These are phyloP conservation scores for Bergia sp. DNA, from an alignment of 92 coral and sea anemone species.

Conservation along the genomic window DNA sequence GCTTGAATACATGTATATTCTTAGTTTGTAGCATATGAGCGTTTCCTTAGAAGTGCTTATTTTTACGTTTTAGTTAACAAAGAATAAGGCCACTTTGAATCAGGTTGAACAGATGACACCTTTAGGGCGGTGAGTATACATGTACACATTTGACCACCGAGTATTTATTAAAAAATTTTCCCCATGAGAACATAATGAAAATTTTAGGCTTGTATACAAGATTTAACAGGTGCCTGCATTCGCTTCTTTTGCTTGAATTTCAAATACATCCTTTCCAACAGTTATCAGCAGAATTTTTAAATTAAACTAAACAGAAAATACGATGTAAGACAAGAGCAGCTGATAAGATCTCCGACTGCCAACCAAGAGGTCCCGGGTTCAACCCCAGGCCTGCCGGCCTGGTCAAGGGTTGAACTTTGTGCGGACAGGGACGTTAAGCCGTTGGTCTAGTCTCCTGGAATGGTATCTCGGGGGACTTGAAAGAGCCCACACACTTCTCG, in stretches of 20 bases:
- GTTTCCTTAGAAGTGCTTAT: background rate
- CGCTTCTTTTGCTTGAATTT: background rate
- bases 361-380: too few species aligned
- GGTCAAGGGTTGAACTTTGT: too few species aligned
- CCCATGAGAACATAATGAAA: background rate
- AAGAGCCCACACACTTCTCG: too few species aligned
- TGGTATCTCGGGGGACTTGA: too few species aligned
- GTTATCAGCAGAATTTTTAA: too few species aligned
- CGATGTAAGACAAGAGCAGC: background rate
- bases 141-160: background rate
- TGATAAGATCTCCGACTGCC: background rate
- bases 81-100: conserved; percentile 69
- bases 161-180: too few species aligned
- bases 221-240: too few species aligned
- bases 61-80: conserved; percentile 70
- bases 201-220: too few species aligned
- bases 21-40: background rate
- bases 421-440: too few species aligned
- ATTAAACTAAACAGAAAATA: background rate
- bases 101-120: conserved; percentile 49
- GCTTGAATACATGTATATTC: background rate
- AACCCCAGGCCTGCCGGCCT: too few species aligned
- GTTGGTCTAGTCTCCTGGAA: too few species aligned
- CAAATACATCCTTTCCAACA: background rate
- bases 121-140: conserved; percentile 60